Conservation (phyloP, 2,113 vertebrate species). For the Cariama cristata region DNA sequence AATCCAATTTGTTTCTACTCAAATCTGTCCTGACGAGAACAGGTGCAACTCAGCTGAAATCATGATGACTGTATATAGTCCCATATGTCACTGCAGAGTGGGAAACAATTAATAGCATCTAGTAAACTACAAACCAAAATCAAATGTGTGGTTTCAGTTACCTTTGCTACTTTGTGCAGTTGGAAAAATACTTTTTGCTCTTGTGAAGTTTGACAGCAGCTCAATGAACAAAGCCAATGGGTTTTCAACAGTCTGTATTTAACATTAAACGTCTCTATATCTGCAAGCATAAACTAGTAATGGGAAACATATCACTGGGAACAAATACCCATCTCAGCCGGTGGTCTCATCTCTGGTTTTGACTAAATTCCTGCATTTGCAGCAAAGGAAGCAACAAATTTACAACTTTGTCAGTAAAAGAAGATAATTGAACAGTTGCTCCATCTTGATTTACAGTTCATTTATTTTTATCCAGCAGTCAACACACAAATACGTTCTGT, state of each 20-base stretch:
- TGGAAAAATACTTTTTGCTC: background rate
- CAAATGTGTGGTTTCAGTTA: background rate
- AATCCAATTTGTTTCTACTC: background rate
- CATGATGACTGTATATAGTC: background rate
- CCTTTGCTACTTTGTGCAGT: background rate
- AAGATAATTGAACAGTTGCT: background rate
- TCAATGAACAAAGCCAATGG: background rate
- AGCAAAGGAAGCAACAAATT: background rate
- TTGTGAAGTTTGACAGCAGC: background rate
- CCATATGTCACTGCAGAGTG: background rate
- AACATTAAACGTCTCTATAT: background rate
- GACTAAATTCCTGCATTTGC: background rate
- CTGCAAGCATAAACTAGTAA: background rate
- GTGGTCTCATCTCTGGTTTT: background rate
- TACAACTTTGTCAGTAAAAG: background rate
- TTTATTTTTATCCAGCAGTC: background rate
- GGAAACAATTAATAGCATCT: background rate
- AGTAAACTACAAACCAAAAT: background rate
- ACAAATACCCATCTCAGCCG: background rate
- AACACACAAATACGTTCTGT: background rate
- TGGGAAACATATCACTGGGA: background rate
- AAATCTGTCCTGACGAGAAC: background rate
- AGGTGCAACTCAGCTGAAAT: conserved; percentile 36
- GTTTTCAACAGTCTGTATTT: background rate
- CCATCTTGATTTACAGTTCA: background rate